phyloP scores from a whole-genome alignment of 1,140 invertebrate genomes.

The Aphelinus atriplicis region DNA sequence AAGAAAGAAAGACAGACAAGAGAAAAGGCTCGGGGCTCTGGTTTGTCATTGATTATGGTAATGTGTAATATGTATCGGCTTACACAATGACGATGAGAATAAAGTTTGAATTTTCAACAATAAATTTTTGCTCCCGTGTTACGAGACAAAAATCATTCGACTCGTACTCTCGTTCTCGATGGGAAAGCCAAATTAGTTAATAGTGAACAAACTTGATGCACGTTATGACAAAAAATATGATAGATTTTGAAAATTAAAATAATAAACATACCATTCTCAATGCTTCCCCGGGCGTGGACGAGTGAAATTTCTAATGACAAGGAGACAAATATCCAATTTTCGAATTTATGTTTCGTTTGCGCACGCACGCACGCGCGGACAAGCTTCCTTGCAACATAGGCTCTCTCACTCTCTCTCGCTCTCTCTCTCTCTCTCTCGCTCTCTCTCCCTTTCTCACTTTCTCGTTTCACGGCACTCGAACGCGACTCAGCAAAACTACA shows the following conservation, averaged over 20 bases:
- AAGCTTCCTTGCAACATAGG: background rate
- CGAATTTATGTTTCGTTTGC: slow-evolving; percentile 16
- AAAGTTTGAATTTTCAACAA: slow-evolving; percentile 22
- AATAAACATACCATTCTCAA: slow-evolving; percentile 61
- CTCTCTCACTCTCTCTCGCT: background rate
- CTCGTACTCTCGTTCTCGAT: slow-evolving; percentile 26
- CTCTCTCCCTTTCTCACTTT: background rate
- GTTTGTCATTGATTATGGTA: slow-evolving; percentile 67
- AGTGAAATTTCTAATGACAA: slow-evolving; percentile 50
- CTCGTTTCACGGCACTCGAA: slow-evolving; percentile 16
- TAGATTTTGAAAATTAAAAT: slow-evolving; percentile 44
- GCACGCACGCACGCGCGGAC: slow-evolving; percentile 1
- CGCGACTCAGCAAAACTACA: slow-evolving; percentile 3
- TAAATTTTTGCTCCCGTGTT: slow-evolving; percentile 16
- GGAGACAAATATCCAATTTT: slow-evolving; percentile 42
- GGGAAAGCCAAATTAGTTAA: slow-evolving; percentile 32
- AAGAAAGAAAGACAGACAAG: slow-evolving; percentile 43
- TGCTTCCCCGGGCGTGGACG: slow-evolving; percentile 59
- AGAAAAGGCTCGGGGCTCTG: slow-evolving; percentile 64
- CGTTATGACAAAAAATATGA: slow-evolving; percentile 29
- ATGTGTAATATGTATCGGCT: slow-evolving; percentile 51
- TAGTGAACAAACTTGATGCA: slow-evolving; percentile 28
- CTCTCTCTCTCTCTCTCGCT: background rate
- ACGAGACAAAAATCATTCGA: slow-evolving; percentile 15
- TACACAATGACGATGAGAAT: slow-evolving; percentile 19